Evolutionary conservation across 2,888 invertebrate species (phyloP), one percentile per base, ranked within the genome.

Genomic region (Mesorhabditis belari): DNA sequence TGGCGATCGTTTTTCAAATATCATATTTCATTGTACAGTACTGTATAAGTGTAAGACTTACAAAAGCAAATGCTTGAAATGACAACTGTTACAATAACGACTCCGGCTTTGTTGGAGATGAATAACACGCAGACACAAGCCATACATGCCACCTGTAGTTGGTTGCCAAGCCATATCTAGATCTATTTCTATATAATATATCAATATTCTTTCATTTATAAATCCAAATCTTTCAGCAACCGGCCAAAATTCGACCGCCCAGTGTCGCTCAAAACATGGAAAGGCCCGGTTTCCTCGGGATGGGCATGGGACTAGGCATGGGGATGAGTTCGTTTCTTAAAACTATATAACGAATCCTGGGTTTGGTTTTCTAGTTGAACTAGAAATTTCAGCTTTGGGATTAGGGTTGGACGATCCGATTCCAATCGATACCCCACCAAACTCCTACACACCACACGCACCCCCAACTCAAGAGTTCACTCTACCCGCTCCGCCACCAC

Each of bases 121-220:
- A 80, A 80, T 19, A 80, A 63, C 6, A 74, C 64, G 60, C 79
- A 79, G 5, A 79, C 72, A 12, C 73, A 60, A 0, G 74, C 74
- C 79, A 79, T 80, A 61, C 79, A 79, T 19, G 66, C 70, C 25
- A 79, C 71, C 17, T n/a, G n/a, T n/a, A n/a, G n/a, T n/a, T n/a
- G n/a, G n/a, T n/a, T n/a, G n/a, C n/a, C n/a, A n/a, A n/a, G n/a
- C n/a, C n/a, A n/a, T n/a, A n/a, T n/a, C n/a, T n/a, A n/a, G n/a
- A n/a, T n/a, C n/a, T n/a, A n/a, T n/a, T n/a, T n/a, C n/a, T n/a
- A n/a, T n/a, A n/a, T n/a, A n/a, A n/a, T n/a, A n/a, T n/a, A n/a
- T n/a, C n/a, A n/a, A n/a, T n/a, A n/a, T n/a, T n/a, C n/a, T n/a
- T n/a, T n/a, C n/a, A n/a, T n/a, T n/a, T n/a, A n/a, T n/a, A n/a